Percentiles rank a stretch among this genome's conserved stretches.
Conservation (phyloP, 2,797 vertebrate species). For the Chelonia mydas region DNA sequence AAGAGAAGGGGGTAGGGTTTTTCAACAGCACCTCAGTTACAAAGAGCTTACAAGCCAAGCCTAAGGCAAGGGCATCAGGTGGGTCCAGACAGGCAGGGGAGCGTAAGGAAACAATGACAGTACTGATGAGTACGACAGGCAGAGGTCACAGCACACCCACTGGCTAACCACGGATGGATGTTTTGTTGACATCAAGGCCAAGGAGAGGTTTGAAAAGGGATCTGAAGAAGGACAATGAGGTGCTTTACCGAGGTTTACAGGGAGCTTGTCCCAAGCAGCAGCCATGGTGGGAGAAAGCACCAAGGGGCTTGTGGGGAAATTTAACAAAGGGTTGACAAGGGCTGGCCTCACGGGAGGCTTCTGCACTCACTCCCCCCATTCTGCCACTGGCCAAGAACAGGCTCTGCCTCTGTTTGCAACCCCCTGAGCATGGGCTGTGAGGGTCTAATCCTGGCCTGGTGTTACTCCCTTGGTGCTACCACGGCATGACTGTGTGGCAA, state of each 20-base stretch:
- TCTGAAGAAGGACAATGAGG: neutral
- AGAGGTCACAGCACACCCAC: neutral
- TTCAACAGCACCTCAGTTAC: neutral
- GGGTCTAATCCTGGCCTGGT: neutral
- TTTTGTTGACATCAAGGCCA: neutral
- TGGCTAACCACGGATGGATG: neutral
- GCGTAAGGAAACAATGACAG: neutral
- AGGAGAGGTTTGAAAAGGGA: neutral
- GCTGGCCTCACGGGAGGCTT: neutral
- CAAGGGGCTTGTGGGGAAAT: neutral
- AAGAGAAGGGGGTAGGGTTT: neutral
- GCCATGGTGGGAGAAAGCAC: neutral
- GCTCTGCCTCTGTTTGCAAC: neutral
- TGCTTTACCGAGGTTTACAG: neutral
- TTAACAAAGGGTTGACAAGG: neutral
- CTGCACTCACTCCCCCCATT: neutral
- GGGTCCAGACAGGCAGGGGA: neutral
- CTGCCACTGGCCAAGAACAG: neutral
- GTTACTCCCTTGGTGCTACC: neutral
- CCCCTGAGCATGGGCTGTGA: neutral
- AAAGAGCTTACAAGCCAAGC: neutral
- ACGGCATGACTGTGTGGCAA: neutral
- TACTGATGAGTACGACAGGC: neutral
- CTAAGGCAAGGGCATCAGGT: neutral
- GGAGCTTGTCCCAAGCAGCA: neutral